Evolutionary conservation across 2,888 invertebrate genomes (phyloP), one percentile per base, ranked within the genome.

Genomic region (Auanema sp.): DNA sequence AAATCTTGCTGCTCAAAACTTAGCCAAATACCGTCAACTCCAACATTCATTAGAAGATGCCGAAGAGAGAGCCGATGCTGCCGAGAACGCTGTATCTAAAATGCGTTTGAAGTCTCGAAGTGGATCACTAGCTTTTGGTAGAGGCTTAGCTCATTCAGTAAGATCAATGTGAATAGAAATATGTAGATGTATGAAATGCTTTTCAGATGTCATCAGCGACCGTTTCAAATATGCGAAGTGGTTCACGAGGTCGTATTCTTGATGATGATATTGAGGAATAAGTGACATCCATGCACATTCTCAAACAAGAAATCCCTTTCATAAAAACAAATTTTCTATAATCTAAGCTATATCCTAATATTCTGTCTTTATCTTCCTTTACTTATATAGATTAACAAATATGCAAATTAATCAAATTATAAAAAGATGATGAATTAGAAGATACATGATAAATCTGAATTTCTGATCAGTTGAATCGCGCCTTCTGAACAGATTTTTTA

Each of bases 11-110:
- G 85, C 85, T 58, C 80, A 84, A 58, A 87, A 87, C 79, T 79
- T 87, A 69, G 85, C 85, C 71, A 87, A 87, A 79, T 87, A 85
- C 84, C 84, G 86, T 71, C 87, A 87, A 77, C 84, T 86, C 6
- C 87, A 87, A 77, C 85, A 84, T 69, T 86, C 86, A 69, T 78
- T 87, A 44, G 87, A 87, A 51, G 75, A 75, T 43, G 75, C 75
- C 44, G 69, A 75, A 50, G 75, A 75, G 56, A 60, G 86, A 25
- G 87, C 87, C 47, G 86, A 87, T 67, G 75, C 84, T 57, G 86
- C 87, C 18, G 87, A 87, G 76, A 84, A 84, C 68, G 80, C 85
- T 18, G 78, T 87, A 51, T 73, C 70, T 58, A 87, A 87, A 73
- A 78, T 86, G 73, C 81, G 87, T 44, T 84, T 85, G 66, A 84